Base-by-base conservation (phyloP, 2,888 invertebrate genomes). In the Lepidocyrtoides sp. region DNA sequence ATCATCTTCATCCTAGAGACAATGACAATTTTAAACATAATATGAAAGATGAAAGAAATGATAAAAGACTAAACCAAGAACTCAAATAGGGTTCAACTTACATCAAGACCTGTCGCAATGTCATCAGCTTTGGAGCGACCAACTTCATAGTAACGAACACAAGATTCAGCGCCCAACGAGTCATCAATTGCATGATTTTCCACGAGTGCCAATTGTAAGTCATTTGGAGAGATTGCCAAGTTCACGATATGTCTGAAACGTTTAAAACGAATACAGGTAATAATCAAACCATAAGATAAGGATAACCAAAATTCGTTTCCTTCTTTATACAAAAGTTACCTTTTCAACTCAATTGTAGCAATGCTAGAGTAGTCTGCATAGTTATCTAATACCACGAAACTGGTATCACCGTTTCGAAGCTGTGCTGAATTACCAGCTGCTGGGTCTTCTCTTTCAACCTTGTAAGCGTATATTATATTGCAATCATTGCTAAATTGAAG, bases 341-440 rank as follows among this genome's bases (percentile, higher is more conserved):
- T 81, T 85, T 93, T 93, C 17, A 93, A 57, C 66, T 93, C 93
- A 54, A 93, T 92, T 14, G 93, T 93, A 2, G 92, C 93, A 95
- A 99, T 99, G 94, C 97, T 98, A 29, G 97, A 97, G 95, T 99
- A 99, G 95, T 99, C 99, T 95, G 99, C 99, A 94, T 97, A 97
- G 0, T 99, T 97, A 95, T 99, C 99, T 57, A 99, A 96, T 0
- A 99, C 99, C 95, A 99, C 98, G 95, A 99, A 99, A 93, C 98
- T 98, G 48, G 98, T 98, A 94, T 98, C 98, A 95, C 97, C 98
- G 92, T 89, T 63, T 51, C 88, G 57, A 41, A 66, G 89, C 20
- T 83, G 84, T 4, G 84, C 14, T n/a, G 60, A 41, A 44, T 88
- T 88, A 32, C 89, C 92, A 12, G 66, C 7, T 44, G 60, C 79